Evolutionary conservation across 2,888 invertebrate species (phyloP).

Genomic region (Lasioglossum calceatum): DNA sequence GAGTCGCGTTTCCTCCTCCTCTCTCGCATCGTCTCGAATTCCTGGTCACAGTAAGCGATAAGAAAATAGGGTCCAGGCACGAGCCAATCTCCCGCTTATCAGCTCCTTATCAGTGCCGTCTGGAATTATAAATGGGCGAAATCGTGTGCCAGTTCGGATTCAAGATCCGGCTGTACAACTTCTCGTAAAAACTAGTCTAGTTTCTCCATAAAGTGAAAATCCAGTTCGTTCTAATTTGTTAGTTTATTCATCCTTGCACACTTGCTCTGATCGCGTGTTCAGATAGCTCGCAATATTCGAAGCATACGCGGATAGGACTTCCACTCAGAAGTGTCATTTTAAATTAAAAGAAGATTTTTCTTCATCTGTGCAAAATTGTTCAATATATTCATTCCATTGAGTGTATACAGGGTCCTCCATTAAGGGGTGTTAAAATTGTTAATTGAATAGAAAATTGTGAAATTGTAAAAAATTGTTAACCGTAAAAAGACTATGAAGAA

Average conservation of each 20-base stretch:
- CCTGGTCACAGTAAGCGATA: conserved; percentile 40
- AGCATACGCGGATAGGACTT: no score
- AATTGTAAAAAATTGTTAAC: no score
- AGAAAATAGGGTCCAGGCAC: conserved; percentile 45
- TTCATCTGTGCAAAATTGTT: no score
- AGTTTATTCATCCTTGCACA: not conserved
- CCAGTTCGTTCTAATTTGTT: not conserved
- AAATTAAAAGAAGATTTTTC: no score
- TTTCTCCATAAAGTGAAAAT: not conserved
- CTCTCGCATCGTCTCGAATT: conserved; percentile 18
- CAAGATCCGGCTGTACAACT: not conserved
- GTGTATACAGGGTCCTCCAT: no score
- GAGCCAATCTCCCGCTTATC: conserved; percentile 55
- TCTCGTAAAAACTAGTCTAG: not conserved
- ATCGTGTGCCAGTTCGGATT: conserved; percentile 46
- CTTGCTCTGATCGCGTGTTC: no score
- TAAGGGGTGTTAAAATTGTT: no score
- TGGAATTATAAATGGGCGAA: conserved; percentile 75
- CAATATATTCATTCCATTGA: no score
- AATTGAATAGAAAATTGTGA: no score
- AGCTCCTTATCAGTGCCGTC: conserved; percentile 66
- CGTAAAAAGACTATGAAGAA: no score
- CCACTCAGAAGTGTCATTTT: no score
- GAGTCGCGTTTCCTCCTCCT: not conserved
- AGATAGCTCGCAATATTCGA: no score